A percentile compares a stretch with the other conserved stretches of the same genome.
Conservation (phyloP, 2,888 invertebrate genomes). For the Nymphalis urticae region DNA sequence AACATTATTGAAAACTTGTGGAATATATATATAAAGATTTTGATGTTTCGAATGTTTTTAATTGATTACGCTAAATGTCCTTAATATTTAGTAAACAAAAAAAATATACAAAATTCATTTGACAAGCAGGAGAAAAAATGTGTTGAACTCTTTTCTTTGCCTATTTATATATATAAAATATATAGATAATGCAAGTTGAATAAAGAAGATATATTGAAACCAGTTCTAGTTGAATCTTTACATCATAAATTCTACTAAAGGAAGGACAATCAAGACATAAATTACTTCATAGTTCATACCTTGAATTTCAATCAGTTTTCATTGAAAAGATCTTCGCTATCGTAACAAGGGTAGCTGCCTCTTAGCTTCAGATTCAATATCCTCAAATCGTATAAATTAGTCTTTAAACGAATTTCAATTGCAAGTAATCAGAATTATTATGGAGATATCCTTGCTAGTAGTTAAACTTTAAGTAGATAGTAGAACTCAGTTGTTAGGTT, state of each 20-base stretch:
- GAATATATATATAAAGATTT: too few species aligned
- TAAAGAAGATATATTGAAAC: background rate
- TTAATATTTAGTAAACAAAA: too few species aligned
- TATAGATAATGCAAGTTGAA: background rate
- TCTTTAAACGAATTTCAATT: background rate
- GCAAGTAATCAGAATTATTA: background rate
- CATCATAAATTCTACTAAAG: slow-evolving; percentile 7
- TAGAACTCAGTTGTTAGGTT: too few species aligned
- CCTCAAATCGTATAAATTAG: background rate
- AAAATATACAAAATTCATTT: too few species aligned
- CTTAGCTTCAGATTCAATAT: slow-evolving; percentile 7
- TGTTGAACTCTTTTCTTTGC: too few species aligned
- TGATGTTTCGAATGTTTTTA: too few species aligned
- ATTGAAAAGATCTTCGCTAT: slow-evolving; percentile 1
- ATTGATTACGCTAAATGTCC: too few species aligned
- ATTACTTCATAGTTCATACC: slow-evolving; percentile 1
- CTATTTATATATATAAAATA: too few species aligned
- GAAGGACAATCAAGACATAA: background rate
- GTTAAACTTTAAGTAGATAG: too few species aligned
- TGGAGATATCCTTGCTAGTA: too few species aligned
- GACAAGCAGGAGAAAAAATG: too few species aligned
- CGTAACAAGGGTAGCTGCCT: slow-evolving; percentile 3
- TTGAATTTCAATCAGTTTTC: slow-evolving; percentile 7
- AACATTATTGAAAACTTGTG: too few species aligned
- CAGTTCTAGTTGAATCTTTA: background rate